A percentile compares a stretch with the other conserved stretches of the same genome.
phyloP scores from a whole-genome alignment of 2,888 invertebrate species.

The Noctuana brunneofusca region DNA sequence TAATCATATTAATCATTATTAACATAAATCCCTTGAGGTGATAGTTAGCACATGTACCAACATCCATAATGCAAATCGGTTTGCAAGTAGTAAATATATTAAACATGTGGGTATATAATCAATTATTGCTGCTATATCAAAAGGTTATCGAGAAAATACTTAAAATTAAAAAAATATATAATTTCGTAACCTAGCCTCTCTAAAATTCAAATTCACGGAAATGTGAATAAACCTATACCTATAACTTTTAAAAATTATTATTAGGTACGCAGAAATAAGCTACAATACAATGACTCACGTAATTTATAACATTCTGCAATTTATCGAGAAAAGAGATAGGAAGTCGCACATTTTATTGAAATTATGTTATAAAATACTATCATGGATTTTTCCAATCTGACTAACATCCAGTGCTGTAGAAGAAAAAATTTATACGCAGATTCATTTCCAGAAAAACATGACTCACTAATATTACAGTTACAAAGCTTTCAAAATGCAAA shows the following conservation, averaged over 20 bases:
- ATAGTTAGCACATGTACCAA: background rate
- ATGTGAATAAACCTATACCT: background rate
- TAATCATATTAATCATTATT: conserved; percentile 24
- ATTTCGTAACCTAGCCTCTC: too few species aligned
- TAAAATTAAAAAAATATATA: too few species aligned
- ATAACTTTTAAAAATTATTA: too few species aligned
- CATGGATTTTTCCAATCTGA: conserved; percentile 20
- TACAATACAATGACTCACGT: background rate
- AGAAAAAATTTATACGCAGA: background rate
- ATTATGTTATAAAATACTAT: background rate
- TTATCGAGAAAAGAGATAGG: background rate
- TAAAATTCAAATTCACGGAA: too few species aligned
- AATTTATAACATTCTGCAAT: background rate
- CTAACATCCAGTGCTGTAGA: background rate
- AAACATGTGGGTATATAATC: too few species aligned
- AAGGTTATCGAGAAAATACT: too few species aligned
- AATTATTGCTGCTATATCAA: background rate
- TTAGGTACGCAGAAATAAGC: too few species aligned
- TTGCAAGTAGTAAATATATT: background rate
- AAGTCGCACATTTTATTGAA: background rate
- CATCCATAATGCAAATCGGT: conserved; percentile 9
- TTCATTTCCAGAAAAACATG: background rate
- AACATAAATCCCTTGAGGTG: conserved; percentile 9
- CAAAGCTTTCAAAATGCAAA: background rate
- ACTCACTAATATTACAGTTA: background rate